Percentiles rank a stretch among this genome's conserved stretches.
phyloP scores from a whole-genome alignment of 1,140 invertebrate genomes.

The Cherax destructor region DNA sequence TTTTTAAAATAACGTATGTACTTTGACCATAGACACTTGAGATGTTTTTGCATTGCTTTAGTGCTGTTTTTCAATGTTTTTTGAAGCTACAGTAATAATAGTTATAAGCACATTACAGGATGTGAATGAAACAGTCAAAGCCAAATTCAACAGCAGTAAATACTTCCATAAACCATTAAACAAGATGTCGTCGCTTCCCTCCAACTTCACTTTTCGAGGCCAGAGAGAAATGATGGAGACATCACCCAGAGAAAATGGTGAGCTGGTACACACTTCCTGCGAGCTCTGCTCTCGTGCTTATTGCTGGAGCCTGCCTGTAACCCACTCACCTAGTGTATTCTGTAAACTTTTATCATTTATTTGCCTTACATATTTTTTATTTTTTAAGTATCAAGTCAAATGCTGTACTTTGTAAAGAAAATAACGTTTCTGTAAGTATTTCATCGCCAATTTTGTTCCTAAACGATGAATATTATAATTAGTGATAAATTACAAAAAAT shows the following conservation, averaged over 20 bases:
- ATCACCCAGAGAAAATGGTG: slow-evolving; percentile 36
- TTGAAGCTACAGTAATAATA: not conserved
- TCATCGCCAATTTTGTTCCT: no score
- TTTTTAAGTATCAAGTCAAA: no score
- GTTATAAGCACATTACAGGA: slow-evolving; percentile 23
- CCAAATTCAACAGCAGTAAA: slow-evolving; percentile 71
- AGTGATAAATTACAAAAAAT: no score
- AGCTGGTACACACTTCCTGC: not conserved
- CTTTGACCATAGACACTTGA: no score
- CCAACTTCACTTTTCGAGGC: slow-evolving; percentile 79
- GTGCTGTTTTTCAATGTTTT: not conserved
- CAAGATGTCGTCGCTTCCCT: slow-evolving; percentile 80
- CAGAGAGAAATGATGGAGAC: slow-evolving; percentile 60
- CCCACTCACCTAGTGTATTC: no score
- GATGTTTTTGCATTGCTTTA: no score
- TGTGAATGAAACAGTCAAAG: slow-evolving; percentile 58
- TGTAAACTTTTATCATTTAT: no score
- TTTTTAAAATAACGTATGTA: no score
- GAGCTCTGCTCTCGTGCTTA: not conserved
- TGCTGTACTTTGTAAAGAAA: no score
- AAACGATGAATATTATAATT: no score
- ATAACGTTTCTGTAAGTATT: no score
- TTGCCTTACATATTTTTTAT: no score
- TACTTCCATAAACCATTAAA: slow-evolving; percentile 76
- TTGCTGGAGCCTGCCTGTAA: not conserved